These are phyloP conservation scores for Macropis europaea DNA, from an alignment of 2,888 invertebrate species.

Conservation along the genomic window DNA sequence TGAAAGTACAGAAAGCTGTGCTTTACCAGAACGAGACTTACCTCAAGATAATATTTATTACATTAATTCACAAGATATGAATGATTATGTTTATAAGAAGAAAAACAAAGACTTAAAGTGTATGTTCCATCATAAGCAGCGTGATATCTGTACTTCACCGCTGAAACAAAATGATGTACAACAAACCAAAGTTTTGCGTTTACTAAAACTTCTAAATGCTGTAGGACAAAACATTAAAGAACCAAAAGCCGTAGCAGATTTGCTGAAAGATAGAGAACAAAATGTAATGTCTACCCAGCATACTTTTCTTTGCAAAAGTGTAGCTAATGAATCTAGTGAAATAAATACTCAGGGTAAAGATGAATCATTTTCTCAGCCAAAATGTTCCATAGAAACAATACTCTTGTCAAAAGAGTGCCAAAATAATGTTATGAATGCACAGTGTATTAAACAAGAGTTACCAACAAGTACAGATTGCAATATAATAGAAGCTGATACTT, in stretches of 20 bases:
- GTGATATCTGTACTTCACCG: conserved; percentile 27
- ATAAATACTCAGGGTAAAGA: conserved; percentile 30
- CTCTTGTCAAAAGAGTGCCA: conserved; percentile 46
- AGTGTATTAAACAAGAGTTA: conserved; percentile 52
- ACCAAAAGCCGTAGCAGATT: conserved; percentile 23
- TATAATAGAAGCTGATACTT: conserved; percentile 13
- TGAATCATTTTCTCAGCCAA: conserved; percentile 32
- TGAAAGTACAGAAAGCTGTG: conserved; percentile 49
- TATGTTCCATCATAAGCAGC: conserved; percentile 10
- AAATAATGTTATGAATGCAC: conserved; percentile 33
- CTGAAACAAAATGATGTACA: conserved; percentile 39
- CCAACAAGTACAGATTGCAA: conserved; percentile 40
- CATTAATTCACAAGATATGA: conserved; percentile 12
- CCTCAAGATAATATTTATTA: conserved; percentile 28
- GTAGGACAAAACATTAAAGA: conserved; percentile 36
- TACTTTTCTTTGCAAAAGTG: conserved; percentile 22
- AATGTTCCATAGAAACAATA: conserved; percentile 31
- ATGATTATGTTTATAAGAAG: conserved; percentile 18
- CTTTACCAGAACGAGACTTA: conserved; percentile 16
- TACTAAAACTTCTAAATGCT: conserved; percentile 29
- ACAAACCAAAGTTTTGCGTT: conserved; percentile 13
- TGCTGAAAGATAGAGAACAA: conserved; percentile 28
- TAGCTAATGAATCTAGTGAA: conserved; percentile 21
- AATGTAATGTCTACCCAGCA: conserved; percentile 24
- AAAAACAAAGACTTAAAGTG: conserved; percentile 31